phyloP scores from a whole-genome alignment of 2,888 invertebrate species.

The Xylota segnis region DNA sequence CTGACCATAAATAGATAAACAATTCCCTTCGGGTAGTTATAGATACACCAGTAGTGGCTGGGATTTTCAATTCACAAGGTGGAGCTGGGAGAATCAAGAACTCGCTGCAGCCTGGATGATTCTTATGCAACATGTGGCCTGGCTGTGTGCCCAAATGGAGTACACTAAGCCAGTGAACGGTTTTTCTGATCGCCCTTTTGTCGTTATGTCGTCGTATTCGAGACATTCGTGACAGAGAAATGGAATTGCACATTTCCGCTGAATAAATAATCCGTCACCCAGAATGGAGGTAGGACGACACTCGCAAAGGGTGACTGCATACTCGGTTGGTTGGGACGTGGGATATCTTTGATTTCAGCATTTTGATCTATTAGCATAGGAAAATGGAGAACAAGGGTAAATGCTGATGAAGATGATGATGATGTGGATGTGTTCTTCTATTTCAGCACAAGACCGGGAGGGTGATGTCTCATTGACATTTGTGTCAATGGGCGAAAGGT shows the following conservation, averaged over 20 bases:
- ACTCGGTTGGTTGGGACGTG: conserved; percentile 54
- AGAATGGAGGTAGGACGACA: conserved; percentile 44
- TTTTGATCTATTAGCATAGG: conserved; percentile 65
- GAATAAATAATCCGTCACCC: conserved; percentile 74
- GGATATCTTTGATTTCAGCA: conserved; percentile 52
- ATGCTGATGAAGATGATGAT: conserved; percentile 23
- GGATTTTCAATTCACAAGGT: conserved; percentile 32
- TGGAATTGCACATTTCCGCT: conserved; percentile 72
- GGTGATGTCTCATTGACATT: conserved; percentile 58
- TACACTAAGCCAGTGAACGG: conserved; percentile 61
- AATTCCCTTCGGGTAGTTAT: conserved; percentile 68
- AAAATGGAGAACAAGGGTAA: conserved; percentile 64
- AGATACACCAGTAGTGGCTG: conserved; percentile 35
- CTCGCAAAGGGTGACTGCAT: background rate
- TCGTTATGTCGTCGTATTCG: conserved; percentile 27
- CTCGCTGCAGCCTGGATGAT: conserved; percentile 10
- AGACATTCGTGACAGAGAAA: conserved; percentile 72
- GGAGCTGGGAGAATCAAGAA: conserved; percentile 29
- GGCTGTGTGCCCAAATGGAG: conserved; percentile 54
- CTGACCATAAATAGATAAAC: conserved; percentile 74
- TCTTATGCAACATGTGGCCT: conserved; percentile 66
- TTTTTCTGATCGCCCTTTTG: conserved; percentile 67
- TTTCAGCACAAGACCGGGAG: background rate
- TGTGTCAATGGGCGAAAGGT: conserved; percentile 69
- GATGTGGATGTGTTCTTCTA: background rate